A percentile compares a stretch with the other conserved stretches of the same genome.
These are phyloP conservation scores for Toxotes chatareus DNA, from an alignment of 2,113 vertebrate genomes.

Conservation along the genomic window DNA sequence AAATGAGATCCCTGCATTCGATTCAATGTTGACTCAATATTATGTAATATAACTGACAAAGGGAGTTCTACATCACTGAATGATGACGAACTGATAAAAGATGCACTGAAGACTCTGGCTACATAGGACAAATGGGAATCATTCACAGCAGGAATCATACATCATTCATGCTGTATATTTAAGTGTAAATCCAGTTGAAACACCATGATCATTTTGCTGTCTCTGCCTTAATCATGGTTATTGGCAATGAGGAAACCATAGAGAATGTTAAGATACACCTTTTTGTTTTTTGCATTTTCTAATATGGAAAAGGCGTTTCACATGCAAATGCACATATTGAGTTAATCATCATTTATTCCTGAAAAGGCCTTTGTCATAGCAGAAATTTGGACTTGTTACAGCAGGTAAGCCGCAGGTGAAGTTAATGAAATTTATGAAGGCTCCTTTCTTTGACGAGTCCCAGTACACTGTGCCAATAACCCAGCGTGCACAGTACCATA, in stretches of 20 bases:
- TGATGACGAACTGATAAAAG: constrained; percentile 16
- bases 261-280: neutral
- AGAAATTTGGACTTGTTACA: neutral
- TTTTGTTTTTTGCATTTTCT: neutral
- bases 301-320: neutral
- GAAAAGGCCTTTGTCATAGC: neutral
- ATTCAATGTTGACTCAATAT: constrained; percentile 10
- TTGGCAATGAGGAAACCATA: neutral
- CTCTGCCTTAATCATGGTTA: constrained; percentile 8
- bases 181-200: constrained; percentile 4
- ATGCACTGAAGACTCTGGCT: neutral
- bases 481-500: neutral
- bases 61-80: constrained; percentile 23
- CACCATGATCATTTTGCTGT: neutral
- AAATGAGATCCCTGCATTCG: constrained; percentile 5
- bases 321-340: neutral
- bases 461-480: neutral
- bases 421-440: neutral
- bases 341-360: neutral
- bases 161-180: neutral
- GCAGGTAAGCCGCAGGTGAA: neutral
- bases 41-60: constrained; percentile 8
- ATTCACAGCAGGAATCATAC: constrained; percentile 14
- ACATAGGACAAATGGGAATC: constrained; percentile 5
- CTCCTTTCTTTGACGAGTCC: neutral